Base-by-base conservation (phyloP, 2,888 invertebrate species). In the Hydrotaea cyrtoneurina region DNA sequence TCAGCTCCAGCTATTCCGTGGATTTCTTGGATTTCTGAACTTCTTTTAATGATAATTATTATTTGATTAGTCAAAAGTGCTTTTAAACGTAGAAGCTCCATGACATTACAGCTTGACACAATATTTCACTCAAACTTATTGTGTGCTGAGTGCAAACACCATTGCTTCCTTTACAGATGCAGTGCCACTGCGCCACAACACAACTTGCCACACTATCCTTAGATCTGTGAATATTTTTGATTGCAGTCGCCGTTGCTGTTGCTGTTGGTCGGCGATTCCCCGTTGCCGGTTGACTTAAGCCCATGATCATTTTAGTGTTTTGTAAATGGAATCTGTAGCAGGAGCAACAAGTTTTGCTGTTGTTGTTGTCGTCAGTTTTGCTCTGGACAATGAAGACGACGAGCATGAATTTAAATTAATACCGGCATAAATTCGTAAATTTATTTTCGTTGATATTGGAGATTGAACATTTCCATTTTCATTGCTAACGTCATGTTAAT, bases 101-200 rank as follows among this genome's bases (percentile, higher is more conserved):
- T 83, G 76, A 80, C 78, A 74, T 81, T 82, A 80, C 80, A 77
- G 78, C 71, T 76, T 86, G 87, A 87, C 89, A 87, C 87, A 88
- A 87, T 88, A 88, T 88, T 87, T 88, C 87, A 88, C 85, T 87
- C 88, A 87, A 86, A 87, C 87, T 89, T 86, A 87, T 86, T 50
- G 80, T 79, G 83, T 79, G 86, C 74, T 83, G 78, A 79, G 81
- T 80, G 75, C 59, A 78, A 72, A 78, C 77, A 76, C 79, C 5
- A 71, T 69, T 74, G 59, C 36, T n/a, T 46, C 53, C 53, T 31
- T 31, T 4, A 31, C 3, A 31, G 31, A 31, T 7, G 31, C 39
- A 3, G 8, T 3, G 39, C 43, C 73, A 66, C 59, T 66, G 66
- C 36, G 39, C 19, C 71, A 50, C 50, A 50, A 50, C 50, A 50